These are phyloP conservation scores for Scaptomyza montana DNA, from an alignment of 1,140 invertebrate genomes.

Conservation along the genomic window DNA sequence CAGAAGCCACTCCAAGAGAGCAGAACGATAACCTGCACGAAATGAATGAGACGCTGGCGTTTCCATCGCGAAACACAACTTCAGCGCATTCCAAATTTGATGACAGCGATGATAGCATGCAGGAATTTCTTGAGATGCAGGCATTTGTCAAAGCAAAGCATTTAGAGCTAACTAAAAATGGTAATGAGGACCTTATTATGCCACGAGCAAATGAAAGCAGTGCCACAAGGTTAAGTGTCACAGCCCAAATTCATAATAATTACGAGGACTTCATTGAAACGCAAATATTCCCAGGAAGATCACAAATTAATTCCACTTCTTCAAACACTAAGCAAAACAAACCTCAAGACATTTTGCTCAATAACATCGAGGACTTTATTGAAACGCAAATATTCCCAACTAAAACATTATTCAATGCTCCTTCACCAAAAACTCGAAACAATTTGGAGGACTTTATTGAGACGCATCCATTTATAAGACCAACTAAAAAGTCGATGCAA, in stretches of 20 bases:
- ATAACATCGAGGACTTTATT: slow-evolving; percentile 23
- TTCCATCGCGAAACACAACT: background rate
- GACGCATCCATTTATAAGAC: slow-evolving; percentile 13
- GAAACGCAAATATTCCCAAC: slow-evolving; percentile 4
- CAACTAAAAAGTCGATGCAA: background rate
- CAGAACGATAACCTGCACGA: slow-evolving; percentile 3
- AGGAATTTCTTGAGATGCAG: slow-evolving; percentile 13
- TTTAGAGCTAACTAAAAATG: background rate
- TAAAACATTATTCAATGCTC: too few relatives aligned
- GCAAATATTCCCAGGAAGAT: slow-evolving; percentile 30
- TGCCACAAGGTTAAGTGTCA: background rate
- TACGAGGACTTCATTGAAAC: slow-evolving; percentile 49
- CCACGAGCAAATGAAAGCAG: background rate
- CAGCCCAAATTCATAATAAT: slow-evolving; percentile 7
- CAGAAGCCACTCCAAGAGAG: slow-evolving; percentile 30
- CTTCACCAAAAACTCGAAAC: background rate
- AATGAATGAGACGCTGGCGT: slow-evolving; percentile 10
- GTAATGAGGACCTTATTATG: too few relatives aligned
- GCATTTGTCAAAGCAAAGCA: background rate
- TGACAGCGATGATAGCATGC: background rate
- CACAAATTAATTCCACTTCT: background rate
- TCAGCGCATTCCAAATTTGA: background rate
- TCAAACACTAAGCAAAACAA: background rate
- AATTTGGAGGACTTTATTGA: slow-evolving; percentile 26
- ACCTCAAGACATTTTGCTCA: background rate